A percentile compares a stretch with the other conserved stretches of the same genome.
phyloP scores from a whole-genome alignment of 2,113 vertebrate genomes.

The Sceloporus undulatus region DNA sequence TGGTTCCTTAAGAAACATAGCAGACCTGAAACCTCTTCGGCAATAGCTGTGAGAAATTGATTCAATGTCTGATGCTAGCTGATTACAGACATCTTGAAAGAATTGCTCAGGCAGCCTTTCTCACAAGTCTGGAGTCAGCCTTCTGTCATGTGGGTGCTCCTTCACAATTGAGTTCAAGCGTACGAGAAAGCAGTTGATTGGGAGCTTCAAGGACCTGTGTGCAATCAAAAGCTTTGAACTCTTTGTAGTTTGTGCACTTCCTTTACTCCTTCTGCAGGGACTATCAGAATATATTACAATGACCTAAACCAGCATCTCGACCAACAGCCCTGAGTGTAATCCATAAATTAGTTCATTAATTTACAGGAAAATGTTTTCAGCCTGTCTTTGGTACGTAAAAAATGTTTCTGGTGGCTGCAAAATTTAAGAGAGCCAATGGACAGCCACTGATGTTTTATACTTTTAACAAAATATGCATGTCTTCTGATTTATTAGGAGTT shows the following conservation, averaged over 20 bases:
- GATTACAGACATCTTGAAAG: constrained; percentile 85
- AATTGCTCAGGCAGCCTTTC: constrained; percentile 72
- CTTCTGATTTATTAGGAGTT: constrained; percentile 58
- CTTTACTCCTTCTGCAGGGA: constrained; percentile 72
- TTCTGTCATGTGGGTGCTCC: constrained; percentile 75
- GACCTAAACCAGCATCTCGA: constrained; percentile 77
- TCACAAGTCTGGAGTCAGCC: constrained; percentile 77
- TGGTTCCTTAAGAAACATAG: constrained; percentile 62
- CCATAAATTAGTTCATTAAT: constrained; percentile 78
- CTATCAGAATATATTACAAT: constrained; percentile 83
- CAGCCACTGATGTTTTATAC: constrained; percentile 50
- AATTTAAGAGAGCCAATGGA: constrained; percentile 47
- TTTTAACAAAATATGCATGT: constrained; percentile 56
- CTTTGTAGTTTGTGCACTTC: constrained; percentile 73
- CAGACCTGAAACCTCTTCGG: constrained; percentile 41
- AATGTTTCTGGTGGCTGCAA: constrained; percentile 56
- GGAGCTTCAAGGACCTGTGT: constrained; percentile 75
- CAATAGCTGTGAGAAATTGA: constrained; percentile 45
- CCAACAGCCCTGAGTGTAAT: constrained; percentile 79
- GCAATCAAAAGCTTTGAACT: constrained; percentile 79
- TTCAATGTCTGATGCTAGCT: constrained; percentile 77
- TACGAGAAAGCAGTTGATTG: constrained; percentile 61
- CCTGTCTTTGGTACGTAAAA: constrained; percentile 53
- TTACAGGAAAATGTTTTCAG: constrained; percentile 74
- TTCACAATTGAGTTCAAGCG: constrained; percentile 60